Evolutionary conservation across 1,140 invertebrate species (phyloP), one percentile per base, ranked within the genome.

Genomic region (Phthorimaea operculella): DNA sequence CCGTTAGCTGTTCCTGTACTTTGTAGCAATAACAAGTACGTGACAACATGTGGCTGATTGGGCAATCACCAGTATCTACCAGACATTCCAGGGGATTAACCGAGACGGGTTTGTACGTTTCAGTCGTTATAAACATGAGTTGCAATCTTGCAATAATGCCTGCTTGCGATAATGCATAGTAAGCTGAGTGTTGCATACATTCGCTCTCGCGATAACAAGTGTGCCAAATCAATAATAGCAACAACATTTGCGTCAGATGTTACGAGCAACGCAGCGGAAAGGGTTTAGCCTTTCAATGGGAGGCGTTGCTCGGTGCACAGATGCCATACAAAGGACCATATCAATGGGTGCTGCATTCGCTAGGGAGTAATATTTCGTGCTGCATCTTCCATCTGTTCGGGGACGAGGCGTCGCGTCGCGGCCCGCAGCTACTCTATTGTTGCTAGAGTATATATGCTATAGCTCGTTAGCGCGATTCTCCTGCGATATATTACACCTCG

Each of bases 401-500:
- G 54, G 51, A 50, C 10, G 33, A 50, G 52, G 33, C 54, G 48
- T 42, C 44, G 48, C 21, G 18, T 9, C 21, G 17, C 45, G 21
- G 45, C 15, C 49, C 42, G 59, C 54, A 28, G 21, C 21, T 6
- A 28, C 2, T 28, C 21, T 58, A 57, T 60, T 16, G 44, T 47
- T 47, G 50, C 51, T n/a, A n/a, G n/a, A n/a, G n/a, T n/a, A n/a
- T n/a, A n/a, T n/a, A n/a, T n/a, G 59, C 51, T 60, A 57, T 61
- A 61, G 60, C 60, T 63, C 63, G 64, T 61, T 68, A 70, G 62
- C 51, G 65, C 64, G 60, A 72, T 70, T 65, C 57, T 52, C 48
- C 59, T 57, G 63, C 62, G 58, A 66, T 69, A 70, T 70, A 72
- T 72, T 66, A 65, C 62, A 64, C 60, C 58, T 59, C 60, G 61